Evolutionary conservation across 2,797 vertebrate genomes (phyloP).

Genomic region (Acanthornis magna): DNA sequence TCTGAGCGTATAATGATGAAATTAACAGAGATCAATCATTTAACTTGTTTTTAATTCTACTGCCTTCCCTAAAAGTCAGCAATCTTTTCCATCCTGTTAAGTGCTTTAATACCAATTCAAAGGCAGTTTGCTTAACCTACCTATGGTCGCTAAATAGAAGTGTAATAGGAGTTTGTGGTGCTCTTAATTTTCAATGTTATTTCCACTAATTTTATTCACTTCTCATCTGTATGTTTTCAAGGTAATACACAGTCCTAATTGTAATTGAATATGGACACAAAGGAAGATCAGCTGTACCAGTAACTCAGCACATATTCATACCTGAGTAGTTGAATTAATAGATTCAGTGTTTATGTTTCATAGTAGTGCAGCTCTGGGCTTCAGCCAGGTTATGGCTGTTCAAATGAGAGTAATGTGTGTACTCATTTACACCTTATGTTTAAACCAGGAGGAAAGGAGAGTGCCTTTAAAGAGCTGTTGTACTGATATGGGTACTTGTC

Average conservation of each 20-base stretch:
- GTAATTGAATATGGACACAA: background rate
- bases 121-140: background rate
- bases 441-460: background rate
- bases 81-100: background rate
- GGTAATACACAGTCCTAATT: background rate
- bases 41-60: background rate
- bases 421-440: background rate
- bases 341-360: background rate
- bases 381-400: background rate
- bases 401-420: background rate
- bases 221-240: background rate
- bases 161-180: background rate
- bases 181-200: background rate
- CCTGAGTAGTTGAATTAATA: background rate
- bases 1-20: background rate
- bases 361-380: background rate
- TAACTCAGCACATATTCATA: background rate
- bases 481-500: background rate
- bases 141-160: background rate
- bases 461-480: background rate
- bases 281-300: background rate
- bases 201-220: background rate
- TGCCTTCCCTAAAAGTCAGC: background rate
- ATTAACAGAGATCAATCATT: background rate
- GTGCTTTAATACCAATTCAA: background rate